Percentiles rank a stretch among this genome's conserved stretches.
phyloP scores from a whole-genome alignment of 2,888 invertebrate genomes.

The Brenthis daphne region DNA sequence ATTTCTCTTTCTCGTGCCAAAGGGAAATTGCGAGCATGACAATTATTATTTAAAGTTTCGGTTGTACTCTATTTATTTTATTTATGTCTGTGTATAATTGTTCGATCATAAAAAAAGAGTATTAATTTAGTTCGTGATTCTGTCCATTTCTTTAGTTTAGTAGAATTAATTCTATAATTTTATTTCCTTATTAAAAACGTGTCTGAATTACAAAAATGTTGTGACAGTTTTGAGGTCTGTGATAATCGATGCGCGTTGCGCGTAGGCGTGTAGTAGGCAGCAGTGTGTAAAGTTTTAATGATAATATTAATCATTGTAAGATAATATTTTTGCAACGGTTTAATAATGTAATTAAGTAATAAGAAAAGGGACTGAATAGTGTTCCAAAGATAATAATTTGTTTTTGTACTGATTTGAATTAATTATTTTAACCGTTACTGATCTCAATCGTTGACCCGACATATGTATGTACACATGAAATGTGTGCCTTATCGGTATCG shows the following conservation, averaged over 20 bases:
- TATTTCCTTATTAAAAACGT: slow-evolving; percentile 25
- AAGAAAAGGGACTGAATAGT: slow-evolving; percentile 14
- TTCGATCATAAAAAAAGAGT: slow-evolving; percentile 29
- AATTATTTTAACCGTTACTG: background rate
- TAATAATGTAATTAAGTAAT: slow-evolving; percentile 11
- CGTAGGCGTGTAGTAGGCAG: slow-evolving; percentile 3
- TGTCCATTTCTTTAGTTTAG: slow-evolving; percentile 37
- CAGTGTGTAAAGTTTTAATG: slow-evolving; percentile 15
- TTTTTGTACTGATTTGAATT: background rate
- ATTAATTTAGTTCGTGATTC: slow-evolving; percentile 35
- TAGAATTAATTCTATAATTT: slow-evolving; percentile 27
- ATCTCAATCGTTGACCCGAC: background rate
- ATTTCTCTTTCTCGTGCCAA: slow-evolving; percentile 71
- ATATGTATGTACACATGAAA: too few species aligned
- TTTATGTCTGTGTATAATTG: slow-evolving; percentile 50
- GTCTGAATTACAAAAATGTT: slow-evolving; percentile 35
- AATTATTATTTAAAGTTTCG: slow-evolving; percentile 55
- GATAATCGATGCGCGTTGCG: slow-evolving; percentile 49
- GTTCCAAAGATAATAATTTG: slow-evolving; percentile 16
- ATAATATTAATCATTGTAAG: slow-evolving; percentile 2
- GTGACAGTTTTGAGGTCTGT: slow-evolving; percentile 64
- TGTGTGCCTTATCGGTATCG: too few species aligned
- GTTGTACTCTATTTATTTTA: slow-evolving; percentile 69
- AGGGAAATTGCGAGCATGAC: slow-evolving; percentile 70
- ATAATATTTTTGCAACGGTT: background rate